Evolutionary conservation across 2,888 invertebrate genomes (phyloP), one percentile per base, ranked within the genome.

Genomic region (Iphiclides podalirius): DNA sequence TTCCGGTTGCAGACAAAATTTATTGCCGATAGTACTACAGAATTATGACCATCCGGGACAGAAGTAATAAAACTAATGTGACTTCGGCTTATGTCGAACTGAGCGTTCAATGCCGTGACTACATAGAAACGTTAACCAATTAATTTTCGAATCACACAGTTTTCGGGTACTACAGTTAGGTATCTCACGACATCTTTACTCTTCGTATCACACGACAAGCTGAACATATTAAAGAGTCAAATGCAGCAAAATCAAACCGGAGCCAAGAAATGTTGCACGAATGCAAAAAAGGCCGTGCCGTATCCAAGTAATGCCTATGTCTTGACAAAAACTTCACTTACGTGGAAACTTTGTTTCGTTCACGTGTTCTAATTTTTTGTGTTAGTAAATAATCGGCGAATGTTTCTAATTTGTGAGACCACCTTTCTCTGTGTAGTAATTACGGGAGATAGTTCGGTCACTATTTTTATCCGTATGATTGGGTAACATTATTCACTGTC

Each of bases 351-450:
- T n/a, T n/a, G n/a, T n/a, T n/a, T n/a, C n/a, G n/a, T n/a, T n/a
- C n/a, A n/a, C n/a, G n/a, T n/a, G n/a, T n/a, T n/a, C n/a, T n/a
- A n/a, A n/a, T n/a, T n/a, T n/a, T n/a, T n/a, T n/a, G n/a, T n/a
- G n/a, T n/a, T n/a, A n/a, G n/a, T 20, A 20, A 20, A 20, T 6
- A 20, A 8, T 8, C 8, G 26, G 4, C 9, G 26, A 7, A 26
- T 26, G 8, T 7, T 26, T 8, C 6, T 26, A 26, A 26, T 26
- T 26, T 26, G 66, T 75, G n/a, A n/a, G n/a, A n/a, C n/a, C n/a
- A n/a, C n/a, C 75, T 80, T 77, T 81, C 78, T 72, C 78, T 75
- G 59, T 68, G 66, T 63, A 64, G 70, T 81, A 81, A 85, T 82
- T 79, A 81, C 73, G 67, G 34, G 45, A 45, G 42, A 46, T 42